phyloP scores from a whole-genome alignment of 2,888 invertebrate species.

The Lydus trimaculatus region DNA sequence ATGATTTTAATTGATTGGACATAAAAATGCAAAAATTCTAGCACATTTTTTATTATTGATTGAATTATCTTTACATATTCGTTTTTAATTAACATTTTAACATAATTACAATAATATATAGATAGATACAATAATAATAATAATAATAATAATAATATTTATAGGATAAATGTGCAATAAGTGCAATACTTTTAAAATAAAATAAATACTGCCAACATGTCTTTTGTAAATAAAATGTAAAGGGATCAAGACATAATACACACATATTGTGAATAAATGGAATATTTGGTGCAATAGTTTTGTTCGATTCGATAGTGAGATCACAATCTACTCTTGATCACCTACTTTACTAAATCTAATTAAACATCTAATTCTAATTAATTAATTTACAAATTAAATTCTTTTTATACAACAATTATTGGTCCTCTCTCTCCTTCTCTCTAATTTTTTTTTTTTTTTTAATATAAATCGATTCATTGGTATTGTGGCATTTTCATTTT shows the following conservation, averaged over 20 bases:
- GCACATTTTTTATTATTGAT: not conserved
- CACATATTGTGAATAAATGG: slow-evolving; percentile 28
- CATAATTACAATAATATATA: not conserved
- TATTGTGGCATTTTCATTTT: slow-evolving; percentile 79
- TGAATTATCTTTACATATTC: not conserved
- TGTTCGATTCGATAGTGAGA: slow-evolving; percentile 44
- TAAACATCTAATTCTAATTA: slow-evolving; percentile 37
- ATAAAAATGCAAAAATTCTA: not conserved
- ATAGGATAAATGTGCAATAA: slow-evolving; percentile 26
- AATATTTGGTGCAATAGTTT: slow-evolving; percentile 41
- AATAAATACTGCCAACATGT: slow-evolving; percentile 38
- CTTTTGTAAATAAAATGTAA: slow-evolving; percentile 28
- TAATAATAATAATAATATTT: not conserved
- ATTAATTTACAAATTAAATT: not conserved
- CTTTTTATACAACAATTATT: not conserved
- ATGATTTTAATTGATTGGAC: not conserved
- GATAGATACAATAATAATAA: not conserved
- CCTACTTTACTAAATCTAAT: slow-evolving; percentile 27
- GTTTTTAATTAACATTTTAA: not conserved
- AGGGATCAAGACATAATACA: slow-evolving; percentile 30
- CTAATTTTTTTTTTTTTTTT: not conserved
- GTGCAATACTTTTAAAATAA: slow-evolving; percentile 37
- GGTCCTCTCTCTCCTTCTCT: slow-evolving; percentile 5
- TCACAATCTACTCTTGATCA: slow-evolving; percentile 51
- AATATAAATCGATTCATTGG: slow-evolving; percentile 56